Evolutionary conservation across 2,888 invertebrate species (phyloP).

Genomic region (Pimpla rufipes): DNA sequence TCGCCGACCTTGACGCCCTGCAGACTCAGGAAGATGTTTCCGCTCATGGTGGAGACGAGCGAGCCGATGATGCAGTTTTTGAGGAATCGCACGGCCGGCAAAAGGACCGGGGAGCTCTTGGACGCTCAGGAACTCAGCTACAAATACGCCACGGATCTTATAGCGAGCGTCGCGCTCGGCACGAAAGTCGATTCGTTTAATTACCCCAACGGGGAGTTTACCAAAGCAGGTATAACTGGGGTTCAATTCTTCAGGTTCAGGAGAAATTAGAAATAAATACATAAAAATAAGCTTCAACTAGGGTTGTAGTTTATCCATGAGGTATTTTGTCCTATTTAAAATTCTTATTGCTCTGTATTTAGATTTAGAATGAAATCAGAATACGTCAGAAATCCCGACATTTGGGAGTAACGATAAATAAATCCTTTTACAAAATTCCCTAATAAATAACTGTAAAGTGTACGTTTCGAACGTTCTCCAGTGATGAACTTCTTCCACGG

Average conservation of each 20-base stretch:
- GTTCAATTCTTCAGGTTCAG: too few species aligned
- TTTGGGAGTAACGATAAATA: too few species aligned
- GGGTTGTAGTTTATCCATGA: too few species aligned
- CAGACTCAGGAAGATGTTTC: slow-evolving; percentile 87
- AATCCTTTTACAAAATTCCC: too few species aligned
- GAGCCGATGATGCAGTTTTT: slow-evolving; percentile 79
- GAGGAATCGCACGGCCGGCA: slow-evolving; percentile 56
- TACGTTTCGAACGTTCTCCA: slow-evolving; percentile 57
- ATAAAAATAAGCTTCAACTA: too few species aligned
- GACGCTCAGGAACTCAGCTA: slow-evolving; percentile 80
- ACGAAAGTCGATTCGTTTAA: slow-evolving; percentile 77
- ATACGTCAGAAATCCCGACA: too few species aligned
- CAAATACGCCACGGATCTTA: slow-evolving; percentile 80
- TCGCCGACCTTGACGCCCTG: slow-evolving; percentile 87
- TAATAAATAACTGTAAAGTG: neutral
- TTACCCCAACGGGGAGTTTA: slow-evolving; percentile 77
- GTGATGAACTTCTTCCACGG: slow-evolving; percentile 80
- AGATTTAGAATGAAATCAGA: too few species aligned
- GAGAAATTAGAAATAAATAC: too few species aligned
- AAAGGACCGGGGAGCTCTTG: slow-evolving; percentile 69
- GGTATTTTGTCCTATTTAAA: too few species aligned
- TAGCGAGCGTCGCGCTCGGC: slow-evolving; percentile 73
- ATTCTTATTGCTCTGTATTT: too few species aligned
- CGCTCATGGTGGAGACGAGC: slow-evolving; percentile 84
- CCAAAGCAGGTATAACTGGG: slow-evolving; percentile 73